phyloP scores from a whole-genome alignment of 2,113 vertebrate species.

The Sebastes fasciatus region DNA sequence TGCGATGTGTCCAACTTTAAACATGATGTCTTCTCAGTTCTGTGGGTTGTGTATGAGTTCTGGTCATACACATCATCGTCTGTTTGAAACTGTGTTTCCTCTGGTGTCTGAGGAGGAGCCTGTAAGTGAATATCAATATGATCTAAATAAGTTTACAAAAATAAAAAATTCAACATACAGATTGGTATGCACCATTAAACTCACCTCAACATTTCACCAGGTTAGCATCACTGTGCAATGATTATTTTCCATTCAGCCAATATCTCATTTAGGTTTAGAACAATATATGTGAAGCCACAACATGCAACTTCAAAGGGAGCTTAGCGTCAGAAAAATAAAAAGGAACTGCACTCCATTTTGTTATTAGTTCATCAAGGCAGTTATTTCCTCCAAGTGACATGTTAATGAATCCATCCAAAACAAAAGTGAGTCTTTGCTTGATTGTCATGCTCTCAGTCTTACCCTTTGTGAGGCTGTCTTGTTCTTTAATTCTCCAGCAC shows the following conservation, averaged over 20 bases:
- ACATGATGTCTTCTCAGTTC: constrained; percentile 38
- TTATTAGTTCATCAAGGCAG: constrained; percentile 54
- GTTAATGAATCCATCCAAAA: constrained; percentile 53
- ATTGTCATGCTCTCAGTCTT: constrained; percentile 80
- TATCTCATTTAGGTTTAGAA: neutral
- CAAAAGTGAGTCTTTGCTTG: constrained; percentile 15
- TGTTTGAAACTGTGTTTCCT: constrained; percentile 48
- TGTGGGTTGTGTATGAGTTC: constrained; percentile 66
- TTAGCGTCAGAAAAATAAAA: neutral
- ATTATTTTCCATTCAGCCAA: neutral
- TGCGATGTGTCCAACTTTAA: neutral
- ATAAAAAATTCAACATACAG: neutral
- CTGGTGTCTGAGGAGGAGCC: constrained; percentile 60
- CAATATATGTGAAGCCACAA: neutral
- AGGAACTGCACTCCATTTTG: neutral
- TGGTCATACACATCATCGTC: constrained; percentile 24
- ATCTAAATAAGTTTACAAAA: constrained; percentile 40
- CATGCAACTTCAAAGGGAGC: constrained; percentile 19
- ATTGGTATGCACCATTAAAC: neutral
- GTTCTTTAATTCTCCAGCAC: constrained; percentile 29
- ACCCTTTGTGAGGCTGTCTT: constrained; percentile 68
- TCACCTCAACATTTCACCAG: neutral
- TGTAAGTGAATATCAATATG: constrained; percentile 73
- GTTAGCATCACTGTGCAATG: constrained; percentile 17
- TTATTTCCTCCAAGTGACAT: constrained; percentile 21